Evolutionary conservation across 2,888 invertebrate genomes (phyloP), one percentile per base, ranked within the genome.

Genomic region (Trissoscelio sp.): DNA sequence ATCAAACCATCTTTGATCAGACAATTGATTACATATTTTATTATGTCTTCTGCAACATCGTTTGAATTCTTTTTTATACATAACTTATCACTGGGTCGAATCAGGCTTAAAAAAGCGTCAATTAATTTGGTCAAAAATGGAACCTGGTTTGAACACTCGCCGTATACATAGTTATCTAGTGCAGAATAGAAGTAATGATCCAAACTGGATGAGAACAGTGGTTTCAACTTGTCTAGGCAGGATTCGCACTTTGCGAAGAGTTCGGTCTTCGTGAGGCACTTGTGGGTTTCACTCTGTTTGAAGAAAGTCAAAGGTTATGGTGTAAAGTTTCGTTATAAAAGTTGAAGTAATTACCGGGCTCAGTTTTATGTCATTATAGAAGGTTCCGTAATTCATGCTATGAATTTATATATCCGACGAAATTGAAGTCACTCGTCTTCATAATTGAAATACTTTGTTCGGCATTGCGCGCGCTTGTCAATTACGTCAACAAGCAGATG

Each of bases 161-260:
- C 31, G 48, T 87, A 89, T 4, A 87, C 82, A 44, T 87, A 89
- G 34, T 85, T 84, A 48, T 87, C 83, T 42, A 90, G 81, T 2
- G 77, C 74, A 4, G 83, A 84, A 39, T 81, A 78, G 11, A 90
- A 75, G 46, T 83, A 83, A 0, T 81, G 82, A 62, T 90, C 88
- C 58, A 90, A 80, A 55, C 85, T 85, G 6, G 86, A 85, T 0
- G 86, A 86, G 67, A 89, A 85, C 11, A 88, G 22, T 3, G 84
- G 81, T 18, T 84, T 85, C 24, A 89, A 74, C 39, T 82, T 83
- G n/a, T 90, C 87, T 1, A 88, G 18, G 55, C 84, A 88, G 11
- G 57, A 67, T 3, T 67, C 83, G 51, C 85, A 87, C 67, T 82
- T 83, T 0, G 83, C 79, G 18, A 86, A 73, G 22, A 84, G 75